These are phyloP conservation scores for Nemotelus pantherinus DNA, from an alignment of 2,888 invertebrate species.

Conservation along the genomic window DNA sequence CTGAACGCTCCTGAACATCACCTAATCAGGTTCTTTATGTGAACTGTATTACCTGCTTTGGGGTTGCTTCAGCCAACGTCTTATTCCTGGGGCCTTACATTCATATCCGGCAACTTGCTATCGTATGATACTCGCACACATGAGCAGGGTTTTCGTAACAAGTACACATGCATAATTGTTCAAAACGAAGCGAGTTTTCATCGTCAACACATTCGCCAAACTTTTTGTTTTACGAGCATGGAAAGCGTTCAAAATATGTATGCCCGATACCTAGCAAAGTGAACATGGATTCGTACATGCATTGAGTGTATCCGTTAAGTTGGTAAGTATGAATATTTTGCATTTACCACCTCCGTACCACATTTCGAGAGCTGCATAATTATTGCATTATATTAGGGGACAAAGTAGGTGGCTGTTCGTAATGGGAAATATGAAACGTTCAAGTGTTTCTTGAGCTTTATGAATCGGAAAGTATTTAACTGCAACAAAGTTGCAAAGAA, in stretches of 20 bases:
- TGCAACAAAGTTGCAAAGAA: constrained; percentile 31
- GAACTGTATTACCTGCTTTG: not conserved
- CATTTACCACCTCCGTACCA: too few species aligned
- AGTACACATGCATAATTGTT: not conserved
- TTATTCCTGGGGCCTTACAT: too few species aligned
- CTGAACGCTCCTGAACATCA: not conserved
- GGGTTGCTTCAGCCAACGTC: too few species aligned
- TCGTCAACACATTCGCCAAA: constrained; percentile 11
- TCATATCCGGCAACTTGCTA: too few species aligned
- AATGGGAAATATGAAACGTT: constrained; percentile 27
- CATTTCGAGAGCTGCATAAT: not conserved
- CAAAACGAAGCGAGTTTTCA: not conserved
- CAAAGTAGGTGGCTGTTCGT: constrained; percentile 1
- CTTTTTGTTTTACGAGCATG: not conserved
- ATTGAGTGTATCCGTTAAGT: too few species aligned
- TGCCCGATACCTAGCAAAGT: not conserved
- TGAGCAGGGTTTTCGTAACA: too few species aligned
- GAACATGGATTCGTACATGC: too few species aligned
- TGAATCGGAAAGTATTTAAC: constrained; percentile 37
- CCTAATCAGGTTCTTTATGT: not conserved
- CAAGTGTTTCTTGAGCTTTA: constrained; percentile 22
- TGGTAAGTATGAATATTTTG: too few species aligned
- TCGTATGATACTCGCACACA: too few species aligned
- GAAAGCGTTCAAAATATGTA: constrained; percentile 5
- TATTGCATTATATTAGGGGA: constrained; percentile 1